Evolutionary conservation across 2,888 invertebrate genomes (phyloP).

Genomic region (Piscicola geometra): DNA sequence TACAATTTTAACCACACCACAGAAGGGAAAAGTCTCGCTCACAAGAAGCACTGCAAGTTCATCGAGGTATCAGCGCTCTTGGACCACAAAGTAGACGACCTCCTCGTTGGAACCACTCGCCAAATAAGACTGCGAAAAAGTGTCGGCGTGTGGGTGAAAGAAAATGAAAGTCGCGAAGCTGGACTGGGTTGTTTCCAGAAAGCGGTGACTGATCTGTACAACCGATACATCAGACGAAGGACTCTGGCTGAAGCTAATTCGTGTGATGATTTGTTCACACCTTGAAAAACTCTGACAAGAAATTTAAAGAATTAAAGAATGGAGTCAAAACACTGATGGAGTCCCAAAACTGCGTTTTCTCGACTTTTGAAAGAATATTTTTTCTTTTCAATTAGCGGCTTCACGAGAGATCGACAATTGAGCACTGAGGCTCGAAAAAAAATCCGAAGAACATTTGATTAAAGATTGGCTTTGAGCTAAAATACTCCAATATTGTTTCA

Average conservation of each 20-base stretch:
- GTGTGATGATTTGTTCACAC: constrained; percentile 36
- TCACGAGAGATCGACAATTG: no score
- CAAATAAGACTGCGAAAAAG: constrained; percentile 69
- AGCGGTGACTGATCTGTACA: constrained; percentile 34
- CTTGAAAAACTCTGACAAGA: constrained; percentile 26
- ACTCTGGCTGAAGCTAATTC: constrained; percentile 26
- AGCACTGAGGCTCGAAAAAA: no score
- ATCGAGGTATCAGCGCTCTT: constrained; percentile 91
- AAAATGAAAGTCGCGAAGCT: neutral
- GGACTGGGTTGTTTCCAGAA: constrained; percentile 37
- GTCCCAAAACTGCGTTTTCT: no score
- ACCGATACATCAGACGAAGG: constrained; percentile 30
- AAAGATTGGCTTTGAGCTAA: no score
- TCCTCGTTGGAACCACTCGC: constrained; percentile 82
- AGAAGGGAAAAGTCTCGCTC: constrained; percentile 40
- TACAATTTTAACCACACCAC: constrained; percentile 4
- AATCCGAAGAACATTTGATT: no score
- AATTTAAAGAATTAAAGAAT: no score
- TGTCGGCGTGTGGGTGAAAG: neutral
- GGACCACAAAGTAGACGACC: constrained; percentile 90
- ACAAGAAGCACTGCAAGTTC: constrained; percentile 72
- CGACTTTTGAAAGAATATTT: no score
- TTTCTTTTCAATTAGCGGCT: no score
- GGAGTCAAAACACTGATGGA: no score
- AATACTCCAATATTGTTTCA: no score